Conservation (phyloP, 2,113 vertebrate species). For the cattle (Bos taurus) region DNA sequence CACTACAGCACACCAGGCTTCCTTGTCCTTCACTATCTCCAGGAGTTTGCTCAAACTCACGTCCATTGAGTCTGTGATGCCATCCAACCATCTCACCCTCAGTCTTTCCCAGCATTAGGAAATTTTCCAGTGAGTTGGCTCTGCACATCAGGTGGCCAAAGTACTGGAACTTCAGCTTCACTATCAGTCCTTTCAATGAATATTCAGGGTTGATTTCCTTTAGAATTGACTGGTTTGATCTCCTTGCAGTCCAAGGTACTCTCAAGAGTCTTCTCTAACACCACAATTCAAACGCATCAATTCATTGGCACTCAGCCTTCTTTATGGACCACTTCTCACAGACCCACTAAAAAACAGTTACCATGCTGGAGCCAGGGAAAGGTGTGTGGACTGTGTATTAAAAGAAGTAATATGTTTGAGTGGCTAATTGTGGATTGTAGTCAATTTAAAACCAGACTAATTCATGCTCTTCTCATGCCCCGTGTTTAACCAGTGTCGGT, state of each 20-base stretch:
- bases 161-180: background rate
- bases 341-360: background rate
- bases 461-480: background rate
- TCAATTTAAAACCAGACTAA: background rate
- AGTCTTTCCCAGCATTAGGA: background rate
- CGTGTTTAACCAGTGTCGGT: background rate
- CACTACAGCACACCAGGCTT: background rate
- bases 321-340: background rate
- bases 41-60: background rate
- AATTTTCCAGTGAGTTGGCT: background rate
- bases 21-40: background rate
- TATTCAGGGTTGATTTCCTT: background rate
- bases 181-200: background rate
- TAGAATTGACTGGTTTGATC: background rate
- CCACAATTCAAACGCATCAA: background rate
- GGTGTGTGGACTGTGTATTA: background rate
- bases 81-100: background rate
- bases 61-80: background rate
- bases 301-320: background rate
- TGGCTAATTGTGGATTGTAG: background rate
- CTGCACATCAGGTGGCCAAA: background rate
- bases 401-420: background rate
- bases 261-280: background rate
- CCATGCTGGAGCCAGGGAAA: background rate
- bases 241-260: background rate